These are phyloP conservation scores for Poicephalus gulielmi DNA, from an alignment of 2,113 vertebrate genomes.

Conservation along the genomic window DNA sequence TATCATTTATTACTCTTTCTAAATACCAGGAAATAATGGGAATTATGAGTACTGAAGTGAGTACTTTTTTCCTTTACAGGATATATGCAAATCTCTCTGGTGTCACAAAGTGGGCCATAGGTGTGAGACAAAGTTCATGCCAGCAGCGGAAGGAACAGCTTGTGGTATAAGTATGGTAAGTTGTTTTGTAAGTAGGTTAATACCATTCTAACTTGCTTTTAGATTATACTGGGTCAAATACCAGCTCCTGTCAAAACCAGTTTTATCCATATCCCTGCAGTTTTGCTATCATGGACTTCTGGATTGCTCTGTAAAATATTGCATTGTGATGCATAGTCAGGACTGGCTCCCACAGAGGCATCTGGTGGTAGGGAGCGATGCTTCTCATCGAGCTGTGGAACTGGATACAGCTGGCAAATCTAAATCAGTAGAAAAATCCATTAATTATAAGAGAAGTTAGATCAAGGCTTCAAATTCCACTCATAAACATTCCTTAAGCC, in stretches of 20 bases:
- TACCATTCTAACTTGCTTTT: neutral
- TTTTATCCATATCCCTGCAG: neutral
- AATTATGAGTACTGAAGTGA: neutral
- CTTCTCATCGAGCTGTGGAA: rapidly evolving
- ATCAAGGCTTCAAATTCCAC: neutral
- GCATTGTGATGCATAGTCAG: neutral
- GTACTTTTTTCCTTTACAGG: slow-evolving; percentile 76
- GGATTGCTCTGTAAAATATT: neutral
- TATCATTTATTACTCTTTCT: neutral
- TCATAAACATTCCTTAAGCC: neutral
- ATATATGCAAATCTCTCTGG: slow-evolving; percentile 98
- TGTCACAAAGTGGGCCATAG: slow-evolving; percentile 92
- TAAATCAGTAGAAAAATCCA: neutral
- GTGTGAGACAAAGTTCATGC: slow-evolving; percentile 99
- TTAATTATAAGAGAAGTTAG: neutral
- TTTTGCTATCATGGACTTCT: neutral
- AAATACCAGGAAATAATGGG: neutral
- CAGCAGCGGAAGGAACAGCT: slow-evolving; percentile 92
- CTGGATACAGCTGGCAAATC: neutral
- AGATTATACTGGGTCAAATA: neutral
- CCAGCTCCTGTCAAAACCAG: neutral
- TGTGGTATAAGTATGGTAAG: slow-evolving; percentile 95
- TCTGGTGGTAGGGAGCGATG: neutral
- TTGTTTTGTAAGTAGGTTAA: neutral
- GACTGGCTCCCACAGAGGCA: neutral